Base-by-base conservation (phyloP, 2,797 vertebrate genomes). In the Bufotes viridis region DNA sequence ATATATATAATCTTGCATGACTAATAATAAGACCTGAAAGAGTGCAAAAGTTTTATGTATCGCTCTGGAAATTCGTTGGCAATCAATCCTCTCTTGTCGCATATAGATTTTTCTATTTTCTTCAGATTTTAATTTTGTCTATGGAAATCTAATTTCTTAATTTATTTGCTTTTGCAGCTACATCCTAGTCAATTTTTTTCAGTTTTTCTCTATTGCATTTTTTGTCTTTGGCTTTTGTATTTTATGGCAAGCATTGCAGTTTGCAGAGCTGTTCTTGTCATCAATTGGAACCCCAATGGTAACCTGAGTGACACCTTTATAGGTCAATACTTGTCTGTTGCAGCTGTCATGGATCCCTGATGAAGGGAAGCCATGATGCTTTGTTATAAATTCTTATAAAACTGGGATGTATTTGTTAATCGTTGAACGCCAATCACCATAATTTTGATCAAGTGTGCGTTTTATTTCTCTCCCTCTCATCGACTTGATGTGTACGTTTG, bases 391-490 rank as follows among this genome's bases (percentile, higher is more conserved):
- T 57, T 18, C 22, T 7, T 55, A 4, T 60, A 80, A 80, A 42
- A 80, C 58, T 80, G 78, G 58, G 57, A 80, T 80, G 61, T 80
- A 58, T 79, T 60, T 61, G 15, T 7, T 29, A 57, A 17, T 58
- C 17, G 57, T 60, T 80, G 17, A 60, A 29, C 60, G 18, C 15
- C 42, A 42, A 42, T 42, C 42, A 42, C 6, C 42, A 42, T 42
- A 42, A 42, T 42, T 5, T 42, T 42, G 42, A 42, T 42, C 3
- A 42, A 26, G 7, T 22, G n/a, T 69, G 24, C 14, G 1, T 29
- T 15, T 69, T 15, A 13, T 29, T 15, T 69, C 26, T 15, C n/a
- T 26, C 65, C 0, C 6, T 14, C 65, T 67, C 65, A n/a, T n/a
- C 53, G 6, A 60, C 4, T 57, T 57, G 55, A 60, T 60, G 58